Conservation (phyloP, 2,113 vertebrate species). For the Pedionomus torquatus region DNA sequence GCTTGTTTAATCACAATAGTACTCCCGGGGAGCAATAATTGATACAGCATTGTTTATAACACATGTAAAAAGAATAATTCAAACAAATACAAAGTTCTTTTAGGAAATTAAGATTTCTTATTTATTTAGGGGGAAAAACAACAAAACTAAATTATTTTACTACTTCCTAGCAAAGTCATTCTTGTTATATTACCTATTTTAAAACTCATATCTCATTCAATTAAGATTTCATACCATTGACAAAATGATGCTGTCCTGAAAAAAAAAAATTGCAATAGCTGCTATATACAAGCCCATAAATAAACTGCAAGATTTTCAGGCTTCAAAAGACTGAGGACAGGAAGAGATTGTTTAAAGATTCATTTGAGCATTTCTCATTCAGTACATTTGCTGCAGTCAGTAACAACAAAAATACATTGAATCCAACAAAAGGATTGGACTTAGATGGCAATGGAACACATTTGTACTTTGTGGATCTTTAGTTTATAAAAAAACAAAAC, state of each 20-base stretch:
- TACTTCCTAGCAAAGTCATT: slow-evolving; percentile 9
- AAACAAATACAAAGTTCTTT: not conserved
- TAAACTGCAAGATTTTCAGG: slow-evolving; percentile 36
- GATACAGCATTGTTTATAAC: not conserved
- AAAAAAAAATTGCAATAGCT: slow-evolving; percentile 16
- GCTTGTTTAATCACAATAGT: not conserved
- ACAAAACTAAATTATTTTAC: slow-evolving; percentile 33
- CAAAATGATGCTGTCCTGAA: not conserved
- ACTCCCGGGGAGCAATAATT: not conserved
- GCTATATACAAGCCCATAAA: slow-evolving; percentile 55
- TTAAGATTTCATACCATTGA: slow-evolving; percentile 55
- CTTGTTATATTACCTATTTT: slow-evolving; percentile 17
- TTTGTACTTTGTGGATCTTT: not conserved
- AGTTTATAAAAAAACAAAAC: not conserved
- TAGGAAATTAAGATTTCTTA: slow-evolving; percentile 48
- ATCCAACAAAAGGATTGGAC: not conserved
- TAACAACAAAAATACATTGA: not conserved
- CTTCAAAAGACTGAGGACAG: not conserved
- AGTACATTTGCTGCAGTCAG: slow-evolving; percentile 3
- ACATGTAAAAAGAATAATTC: not conserved
- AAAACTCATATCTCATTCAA: slow-evolving; percentile 67
- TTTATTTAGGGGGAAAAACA: slow-evolving; percentile 1
- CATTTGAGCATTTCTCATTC: not conserved
- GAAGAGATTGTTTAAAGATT: slow-evolving; percentile 5
- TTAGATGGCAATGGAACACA: not conserved